Base-by-base conservation (phyloP, 2,888 invertebrate species). In the Heliconius ismenius region DNA sequence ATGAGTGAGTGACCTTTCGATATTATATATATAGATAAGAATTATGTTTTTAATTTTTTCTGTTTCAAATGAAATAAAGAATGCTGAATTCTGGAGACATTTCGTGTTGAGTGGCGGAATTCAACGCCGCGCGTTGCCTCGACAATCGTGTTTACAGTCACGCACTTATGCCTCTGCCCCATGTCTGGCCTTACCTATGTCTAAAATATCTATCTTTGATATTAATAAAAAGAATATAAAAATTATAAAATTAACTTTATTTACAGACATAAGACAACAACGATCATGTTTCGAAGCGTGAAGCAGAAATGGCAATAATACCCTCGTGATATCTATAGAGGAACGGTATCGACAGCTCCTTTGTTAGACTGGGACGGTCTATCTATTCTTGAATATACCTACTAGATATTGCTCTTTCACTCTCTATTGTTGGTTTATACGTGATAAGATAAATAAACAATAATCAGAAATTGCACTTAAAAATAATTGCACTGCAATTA, bases 261-360 rank as follows among this genome's bases (percentile, higher is more conserved):
- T 13, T 32, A 18, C n/a, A 36, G 24, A 72, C 11, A 60, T 24
- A 36, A 72, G 7, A 72, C 24, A 60, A 62, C 24, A 21, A 62
- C 18, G 62, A 62, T 18, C 18, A 62, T 26, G 21, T 62, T 36
- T 62, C 62, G 21, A 28, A 2, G 73, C 62, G 72, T 36, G 67
- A 39, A 39, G 39, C 26, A 39, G 73, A 63, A 73, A 73, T 73
- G 21, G 15, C 26, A 73, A 73, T 73, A 39, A 60, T 62, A 60
- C 26, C 43, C 39, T 39, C 21, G 62, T 28, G 73, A 73, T 73
- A 63, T 73, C 39, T 62, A 21, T 21, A 26, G 26, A 43, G 39
- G 62, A 43, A 73, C 24, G 43, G 26, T 73, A 39, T 63, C 73
- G 73, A 73, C 73, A 73, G 73, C 26, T 73, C 26, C 62, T 62